Conservation (phyloP, 2,888 invertebrate genomes). For the Hypena proboscidalis region DNA sequence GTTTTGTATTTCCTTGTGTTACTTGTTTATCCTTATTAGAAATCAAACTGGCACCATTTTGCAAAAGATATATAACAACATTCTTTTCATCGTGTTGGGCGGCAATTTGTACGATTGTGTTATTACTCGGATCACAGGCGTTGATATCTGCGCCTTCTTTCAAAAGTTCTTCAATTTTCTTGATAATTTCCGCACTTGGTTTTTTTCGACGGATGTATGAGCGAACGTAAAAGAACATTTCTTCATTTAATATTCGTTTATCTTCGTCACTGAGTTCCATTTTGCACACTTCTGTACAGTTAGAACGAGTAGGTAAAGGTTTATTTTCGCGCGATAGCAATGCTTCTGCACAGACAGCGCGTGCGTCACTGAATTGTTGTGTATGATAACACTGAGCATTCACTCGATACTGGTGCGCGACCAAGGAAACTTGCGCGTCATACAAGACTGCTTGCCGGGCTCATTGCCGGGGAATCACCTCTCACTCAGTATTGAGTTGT, state of each 20-base stretch:
- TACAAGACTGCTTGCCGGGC: no score
- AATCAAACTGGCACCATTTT: conserved; percentile 20
- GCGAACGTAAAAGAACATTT: conserved; percentile 24
- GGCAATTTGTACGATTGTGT: conserved; percentile 39
- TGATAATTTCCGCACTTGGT: conserved; percentile 25
- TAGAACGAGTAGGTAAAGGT: no score
- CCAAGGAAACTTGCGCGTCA: no score
- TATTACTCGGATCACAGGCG: conserved; percentile 28
- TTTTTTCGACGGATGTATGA: conserved; percentile 32
- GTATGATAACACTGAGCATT: no score
- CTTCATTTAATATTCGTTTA: conserved; percentile 30
- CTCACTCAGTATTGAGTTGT: no score
- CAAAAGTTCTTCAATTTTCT: conserved; percentile 25
- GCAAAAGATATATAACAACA: conserved; percentile 29
- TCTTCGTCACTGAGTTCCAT: conserved; percentile 24
- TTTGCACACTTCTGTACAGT: conserved; percentile 9
- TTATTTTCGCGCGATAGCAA: no score
- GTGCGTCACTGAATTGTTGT: no score
- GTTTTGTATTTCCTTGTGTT: conserved; percentile 22
- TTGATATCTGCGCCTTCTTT: conserved; percentile 37
- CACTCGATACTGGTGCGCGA: no score
- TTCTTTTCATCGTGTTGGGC: conserved; percentile 30
- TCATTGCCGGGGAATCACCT: no score
- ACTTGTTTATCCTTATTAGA: conserved; percentile 22
- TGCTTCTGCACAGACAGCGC: no score